A percentile compares a stretch with the other conserved stretches of the same genome.
phyloP scores from a whole-genome alignment of 1,140 invertebrate species.

The Camponotus pennsylvanicus region DNA sequence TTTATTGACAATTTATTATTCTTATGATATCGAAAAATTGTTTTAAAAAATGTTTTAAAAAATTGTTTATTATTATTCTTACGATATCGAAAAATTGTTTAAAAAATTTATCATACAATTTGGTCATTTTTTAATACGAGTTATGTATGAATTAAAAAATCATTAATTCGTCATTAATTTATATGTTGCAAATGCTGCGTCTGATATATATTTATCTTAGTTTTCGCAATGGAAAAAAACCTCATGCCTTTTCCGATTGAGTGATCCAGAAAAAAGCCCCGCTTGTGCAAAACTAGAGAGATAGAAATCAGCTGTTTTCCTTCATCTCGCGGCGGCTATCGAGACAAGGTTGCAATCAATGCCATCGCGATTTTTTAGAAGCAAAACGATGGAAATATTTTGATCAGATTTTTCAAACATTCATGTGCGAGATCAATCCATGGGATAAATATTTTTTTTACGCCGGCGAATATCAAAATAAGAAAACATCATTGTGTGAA shows the following conservation, averaged over 20 bases:
- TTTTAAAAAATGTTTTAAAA: no score
- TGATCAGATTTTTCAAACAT: neutral
- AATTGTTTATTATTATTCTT: no score
- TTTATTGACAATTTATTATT: neutral
- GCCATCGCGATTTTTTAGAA: conserved; percentile 58
- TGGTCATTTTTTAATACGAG: neutral
- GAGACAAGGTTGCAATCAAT: no score
- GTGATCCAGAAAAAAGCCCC: no score
- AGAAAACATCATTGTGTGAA: conserved; percentile 40
- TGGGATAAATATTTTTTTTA: conserved; percentile 1
- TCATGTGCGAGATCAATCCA: conserved; percentile 35
- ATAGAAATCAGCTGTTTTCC: no score
- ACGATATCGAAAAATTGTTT: no score
- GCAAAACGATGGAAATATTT: neutral
- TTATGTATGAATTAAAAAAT: neutral
- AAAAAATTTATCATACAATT: neutral
- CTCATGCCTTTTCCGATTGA: no score
- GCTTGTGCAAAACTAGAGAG: neutral
- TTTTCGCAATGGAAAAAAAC: neutral
- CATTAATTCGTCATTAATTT: neutral
- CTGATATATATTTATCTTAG: no score
- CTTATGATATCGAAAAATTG: neutral
- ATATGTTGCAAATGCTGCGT: neutral
- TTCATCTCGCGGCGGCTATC: no score
- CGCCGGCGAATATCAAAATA: neutral